Evolutionary conservation across 2,888 invertebrate genomes (phyloP), one percentile per base, ranked within the genome.

Genomic region (Leptarthrus brevirostris): DNA sequence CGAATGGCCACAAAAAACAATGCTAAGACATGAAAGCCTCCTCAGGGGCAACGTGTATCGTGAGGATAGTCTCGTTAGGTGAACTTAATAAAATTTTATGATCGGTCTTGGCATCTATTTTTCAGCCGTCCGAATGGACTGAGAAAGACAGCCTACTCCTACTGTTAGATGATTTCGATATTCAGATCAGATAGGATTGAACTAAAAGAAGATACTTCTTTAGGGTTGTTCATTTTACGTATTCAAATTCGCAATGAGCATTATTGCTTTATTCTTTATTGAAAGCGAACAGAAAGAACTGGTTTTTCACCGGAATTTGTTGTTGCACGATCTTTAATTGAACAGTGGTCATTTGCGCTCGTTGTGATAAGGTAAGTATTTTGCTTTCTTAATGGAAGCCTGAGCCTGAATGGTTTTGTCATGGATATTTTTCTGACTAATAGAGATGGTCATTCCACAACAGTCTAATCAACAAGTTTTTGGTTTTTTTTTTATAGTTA

Each of bases 71-170:
- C 58, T 58, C 58, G 58, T 58, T 58, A 58, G 16, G 58, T 20
- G 12, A 36, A 58, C 58, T 58, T 58, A 58, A 58, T 58, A 58
- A 58, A 58, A 58, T 58, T 58, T 58, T 58, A 58, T 58, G 58
- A 58, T 58, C 58, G 36, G 58, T 36, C 36, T 58, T 58, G 22
- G 40, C n/a, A 40, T 40, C 8, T 40, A 40, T 40, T 40, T 40
- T n/a, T 40, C 40, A 1, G 2, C 40, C 8, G 12, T 12, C 40
- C n/a, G 40, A 12, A 3, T 3, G 3, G n/a, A 12, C n/a, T 40
- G 5, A 30, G 30, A 30, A 30, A 40, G 30, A 12, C n/a, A 12
- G 40, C 40, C 40, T 40, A 40, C 40, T 40, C 40, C 56, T n/a
- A n/a, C n/a, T 18, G 34, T 14, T 16, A 30, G 30, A 18, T 34